phyloP scores from a whole-genome alignment of 2,888 invertebrate genomes.

The Galerucella nymphaeae region DNA sequence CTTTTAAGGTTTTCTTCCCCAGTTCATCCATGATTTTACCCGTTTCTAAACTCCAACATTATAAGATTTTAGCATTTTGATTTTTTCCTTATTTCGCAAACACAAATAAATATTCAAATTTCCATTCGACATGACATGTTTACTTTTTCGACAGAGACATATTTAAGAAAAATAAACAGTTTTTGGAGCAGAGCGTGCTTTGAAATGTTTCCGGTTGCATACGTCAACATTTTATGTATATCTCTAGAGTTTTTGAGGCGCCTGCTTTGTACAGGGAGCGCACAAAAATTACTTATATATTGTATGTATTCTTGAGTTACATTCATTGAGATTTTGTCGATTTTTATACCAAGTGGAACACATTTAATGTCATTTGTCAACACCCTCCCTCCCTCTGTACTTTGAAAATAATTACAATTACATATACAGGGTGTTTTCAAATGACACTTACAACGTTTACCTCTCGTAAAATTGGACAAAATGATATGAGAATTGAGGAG shows the following conservation, averaged over 20 bases:
- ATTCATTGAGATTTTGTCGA: too few relatives aligned
- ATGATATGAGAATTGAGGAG: too few relatives aligned
- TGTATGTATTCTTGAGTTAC: too few relatives aligned
- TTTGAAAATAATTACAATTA: too few relatives aligned
- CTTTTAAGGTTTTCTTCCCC: background rate
- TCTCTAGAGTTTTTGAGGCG: slow-evolving; percentile 17
- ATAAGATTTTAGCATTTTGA: slow-evolving; percentile 16
- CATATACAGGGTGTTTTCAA: too few relatives aligned
- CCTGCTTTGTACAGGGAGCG: background rate
- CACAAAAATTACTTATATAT: background rate
- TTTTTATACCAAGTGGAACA: too few relatives aligned
- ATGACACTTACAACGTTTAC: too few relatives aligned
- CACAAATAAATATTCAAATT: slow-evolving; percentile 27
- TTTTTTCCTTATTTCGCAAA: slow-evolving; percentile 19
- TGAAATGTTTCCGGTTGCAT: slow-evolving; percentile 25
- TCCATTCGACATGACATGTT: slow-evolving; percentile 29
- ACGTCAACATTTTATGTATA: slow-evolving; percentile 16
- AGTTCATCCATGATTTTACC: background rate
- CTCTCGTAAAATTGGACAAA: too few relatives aligned
- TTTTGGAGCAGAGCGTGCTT: slow-evolving; percentile 21
- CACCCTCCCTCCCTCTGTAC: too few relatives aligned
- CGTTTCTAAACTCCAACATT: background rate
- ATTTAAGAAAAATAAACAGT: slow-evolving; percentile 27
- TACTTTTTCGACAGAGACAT: slow-evolving; percentile 24
- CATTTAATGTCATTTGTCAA: too few relatives aligned